Conservation (phyloP, 2,113 vertebrate species). For the Epinephelus moara region DNA sequence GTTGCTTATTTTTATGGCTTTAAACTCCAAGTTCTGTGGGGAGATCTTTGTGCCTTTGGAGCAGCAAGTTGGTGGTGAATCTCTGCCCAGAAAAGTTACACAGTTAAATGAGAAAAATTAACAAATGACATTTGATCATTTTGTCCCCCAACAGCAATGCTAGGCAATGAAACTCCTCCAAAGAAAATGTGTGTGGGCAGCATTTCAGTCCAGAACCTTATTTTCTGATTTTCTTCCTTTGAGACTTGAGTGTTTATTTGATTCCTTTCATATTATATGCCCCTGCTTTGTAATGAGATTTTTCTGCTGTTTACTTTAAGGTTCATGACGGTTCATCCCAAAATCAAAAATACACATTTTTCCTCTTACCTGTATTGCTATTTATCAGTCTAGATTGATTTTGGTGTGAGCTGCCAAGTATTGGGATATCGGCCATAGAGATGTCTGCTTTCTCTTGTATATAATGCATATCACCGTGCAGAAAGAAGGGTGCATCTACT, state of each 20-base stretch:
- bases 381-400: too few relatives aligned
- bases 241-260: constrained; percentile 44
- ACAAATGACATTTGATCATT: constrained; percentile 47
- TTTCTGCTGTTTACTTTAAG: constrained; percentile 11
- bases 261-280: constrained; percentile 32
- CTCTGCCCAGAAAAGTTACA: constrained; percentile 21
- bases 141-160: constrained; percentile 32
- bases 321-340: too few relatives aligned
- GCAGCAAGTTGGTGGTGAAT: neutral
- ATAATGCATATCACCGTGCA: too few relatives aligned
- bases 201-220: constrained; percentile 20
- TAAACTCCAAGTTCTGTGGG: neutral
- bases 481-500: too few relatives aligned
- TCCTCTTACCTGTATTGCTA: too few relatives aligned
- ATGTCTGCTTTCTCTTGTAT: too few relatives aligned
- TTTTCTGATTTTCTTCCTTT: constrained; percentile 36
- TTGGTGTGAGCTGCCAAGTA: too few relatives aligned
- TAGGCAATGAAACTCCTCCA: constrained; percentile 35
- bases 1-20: neutral
- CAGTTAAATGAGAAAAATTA: constrained; percentile 20
- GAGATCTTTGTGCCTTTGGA: constrained; percentile 1
- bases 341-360: too few relatives aligned
- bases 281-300: constrained; percentile 30
- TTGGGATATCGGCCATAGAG: too few relatives aligned
- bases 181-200: constrained; percentile 62